A percentile compares a stretch with the other conserved stretches of the same genome.
These are phyloP conservation scores for Drosophila lini DNA, from an alignment of 1,140 invertebrate genomes.

Conservation along the genomic window DNA sequence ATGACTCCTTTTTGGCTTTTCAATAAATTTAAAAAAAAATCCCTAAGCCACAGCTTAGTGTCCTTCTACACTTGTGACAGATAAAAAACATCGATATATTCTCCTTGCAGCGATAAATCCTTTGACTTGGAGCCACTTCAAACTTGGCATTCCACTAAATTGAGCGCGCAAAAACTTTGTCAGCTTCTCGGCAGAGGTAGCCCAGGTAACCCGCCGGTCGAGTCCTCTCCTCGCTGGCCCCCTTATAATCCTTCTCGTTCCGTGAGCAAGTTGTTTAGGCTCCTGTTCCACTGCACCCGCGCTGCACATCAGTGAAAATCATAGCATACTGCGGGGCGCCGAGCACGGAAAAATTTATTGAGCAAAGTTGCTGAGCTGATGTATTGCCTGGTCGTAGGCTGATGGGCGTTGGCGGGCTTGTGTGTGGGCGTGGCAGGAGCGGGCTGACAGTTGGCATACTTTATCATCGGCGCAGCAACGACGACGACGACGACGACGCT, in stretches of 20 bases:
- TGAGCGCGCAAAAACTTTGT: slow-evolving; percentile 24
- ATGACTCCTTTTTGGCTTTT: neutral
- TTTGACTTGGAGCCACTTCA: slow-evolving; percentile 13
- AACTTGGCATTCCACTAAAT: slow-evolving; percentile 30
- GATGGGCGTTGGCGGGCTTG: slow-evolving; percentile 6
- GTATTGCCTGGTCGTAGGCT: slow-evolving; percentile 48
- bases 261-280: slow-evolving; percentile 72
- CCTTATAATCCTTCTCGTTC: slow-evolving; percentile 17
- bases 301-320: slow-evolving; percentile 53
- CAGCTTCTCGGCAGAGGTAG: neutral
- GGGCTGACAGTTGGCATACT: slow-evolving; percentile 78
- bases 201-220: slow-evolving; percentile 26
- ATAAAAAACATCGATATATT: slow-evolving; percentile 9
- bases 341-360: slow-evolving; percentile 73
- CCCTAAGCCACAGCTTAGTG: slow-evolving; percentile 1
- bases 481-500: slow-evolving; percentile 14
- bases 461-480: slow-evolving; percentile 72
- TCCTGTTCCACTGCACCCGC: slow-evolving; percentile 15
- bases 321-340: slow-evolving; percentile 76
- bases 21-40: slow-evolving; percentile 1
- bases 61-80: neutral
- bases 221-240: neutral
- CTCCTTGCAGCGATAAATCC: slow-evolving; percentile 18
- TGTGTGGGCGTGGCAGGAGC: slow-evolving; percentile 41
- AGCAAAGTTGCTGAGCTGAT: slow-evolving; percentile 81